Evolutionary conservation across 2,113 vertebrate genomes (phyloP).

Genomic region (Oncorhynchus tshawytscha): DNA sequence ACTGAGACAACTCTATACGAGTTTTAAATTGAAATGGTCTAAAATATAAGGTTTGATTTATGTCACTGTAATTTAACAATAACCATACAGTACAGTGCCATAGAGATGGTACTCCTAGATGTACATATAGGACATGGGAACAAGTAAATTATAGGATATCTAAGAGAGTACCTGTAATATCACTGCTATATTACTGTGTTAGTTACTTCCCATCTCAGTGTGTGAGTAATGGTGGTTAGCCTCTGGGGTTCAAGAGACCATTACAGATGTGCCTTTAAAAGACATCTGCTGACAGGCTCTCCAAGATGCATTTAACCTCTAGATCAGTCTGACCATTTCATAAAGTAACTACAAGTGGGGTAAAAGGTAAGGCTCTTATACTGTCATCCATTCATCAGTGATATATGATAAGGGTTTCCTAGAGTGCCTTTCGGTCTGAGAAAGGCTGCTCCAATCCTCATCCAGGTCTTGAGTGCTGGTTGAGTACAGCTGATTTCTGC

Average conservation of each 20-base stretch:
- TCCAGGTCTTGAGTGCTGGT: constrained; percentile 54
- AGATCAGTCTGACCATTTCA: constrained; percentile 54
- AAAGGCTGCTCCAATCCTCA: constrained; percentile 21
- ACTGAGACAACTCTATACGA: no score
- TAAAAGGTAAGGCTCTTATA: constrained; percentile 64
- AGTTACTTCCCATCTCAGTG: neutral
- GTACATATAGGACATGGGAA: no score
- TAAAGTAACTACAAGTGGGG: constrained; percentile 44
- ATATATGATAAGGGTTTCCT: constrained; percentile 73
- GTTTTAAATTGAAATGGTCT: no score
- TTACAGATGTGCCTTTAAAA: constrained; percentile 29
- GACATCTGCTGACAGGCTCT: constrained; percentile 76
- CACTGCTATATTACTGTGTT: neutral
- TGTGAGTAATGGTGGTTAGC: constrained; percentile 15
- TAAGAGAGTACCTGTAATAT: neutral
- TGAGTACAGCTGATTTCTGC: constrained; percentile 6
- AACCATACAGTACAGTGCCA: no score
- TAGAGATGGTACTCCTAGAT: no score
- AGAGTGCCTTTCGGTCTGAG: constrained; percentile 67
- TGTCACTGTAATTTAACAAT: no score
- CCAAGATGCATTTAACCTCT: constrained; percentile 69
- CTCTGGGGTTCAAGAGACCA: constrained; percentile 3
- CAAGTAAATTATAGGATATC: neutral
- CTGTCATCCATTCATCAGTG: constrained; percentile 59
- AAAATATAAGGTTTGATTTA: no score